These are phyloP conservation scores for Daktulosphaira vitifoliae DNA, from an alignment of 1,140 invertebrate species.

Conservation along the genomic window DNA sequence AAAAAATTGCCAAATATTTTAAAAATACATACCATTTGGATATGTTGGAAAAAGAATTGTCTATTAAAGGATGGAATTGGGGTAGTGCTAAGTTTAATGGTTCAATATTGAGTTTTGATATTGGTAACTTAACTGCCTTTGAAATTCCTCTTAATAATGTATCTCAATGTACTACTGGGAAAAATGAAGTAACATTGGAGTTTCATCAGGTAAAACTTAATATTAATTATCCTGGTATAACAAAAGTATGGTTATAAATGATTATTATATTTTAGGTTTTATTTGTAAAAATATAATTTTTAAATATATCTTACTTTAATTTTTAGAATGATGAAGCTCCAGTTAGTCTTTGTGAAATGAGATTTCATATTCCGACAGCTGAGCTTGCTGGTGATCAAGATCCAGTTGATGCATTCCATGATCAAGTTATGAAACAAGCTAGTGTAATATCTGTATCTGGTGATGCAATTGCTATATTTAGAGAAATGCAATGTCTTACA, in stretches of 20 bases:
- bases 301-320: too few species aligned
- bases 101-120: slow-evolving; percentile 83
- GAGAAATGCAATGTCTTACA: slow-evolving; percentile 94
- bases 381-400: slow-evolving; percentile 76
- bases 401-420: slow-evolving; percentile 89
- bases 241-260: too few species aligned
- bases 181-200: slow-evolving; percentile 97
- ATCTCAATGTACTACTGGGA: slow-evolving; percentile 91
- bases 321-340: slow-evolving; percentile 97
- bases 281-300: too few species aligned
- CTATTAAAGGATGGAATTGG: slow-evolving; percentile 99
- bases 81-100: slow-evolving; percentile 91
- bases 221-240: not conserved
- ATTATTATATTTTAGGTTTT: too few species aligned
- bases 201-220: slow-evolving; percentile 72
- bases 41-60: slow-evolving; percentile 83
- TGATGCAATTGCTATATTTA: slow-evolving; percentile 93
- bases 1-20: slow-evolving; percentile 79
- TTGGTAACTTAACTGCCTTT: slow-evolving; percentile 82
- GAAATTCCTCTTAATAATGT: slow-evolving; percentile 95
- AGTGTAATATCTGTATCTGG: slow-evolving; percentile 95
- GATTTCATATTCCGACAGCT: slow-evolving; percentile 90
- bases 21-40: slow-evolving; percentile 72
- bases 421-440: slow-evolving; percentile 93
- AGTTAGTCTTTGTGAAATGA: slow-evolving; percentile 92